Evolutionary conservation across 2,113 vertebrate genomes (phyloP), one percentile per base, ranked within the genome.

Genomic region (Tympanuchus pallidicinctus): DNA sequence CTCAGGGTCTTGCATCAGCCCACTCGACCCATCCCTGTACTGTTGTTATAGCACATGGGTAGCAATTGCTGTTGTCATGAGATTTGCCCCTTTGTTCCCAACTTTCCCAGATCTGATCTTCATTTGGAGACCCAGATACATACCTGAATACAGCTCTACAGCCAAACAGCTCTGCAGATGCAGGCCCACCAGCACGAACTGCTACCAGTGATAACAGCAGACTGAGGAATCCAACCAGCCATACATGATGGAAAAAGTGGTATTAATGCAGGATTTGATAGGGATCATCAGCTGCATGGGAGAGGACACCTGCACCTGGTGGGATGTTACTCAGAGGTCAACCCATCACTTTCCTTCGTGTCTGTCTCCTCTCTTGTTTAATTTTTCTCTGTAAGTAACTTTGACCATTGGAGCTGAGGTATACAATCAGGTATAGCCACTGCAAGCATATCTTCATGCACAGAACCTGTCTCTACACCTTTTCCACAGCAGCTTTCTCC

Each of bases 1-100:
- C 7, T 50, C 22, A 24, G 0, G 0, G 50, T 20, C 21, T 67
- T 43, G 21, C 42, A 36, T 13, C 3, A 10, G 38, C 22, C 16
- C 27, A 54, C 7, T 50, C 13, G 7, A 1, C 4, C 5, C 30
- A 50, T 18, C 18, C 50, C 24, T 11, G 18, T 21, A 15, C 6
- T 66, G 17, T 4, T 78, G 12, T n/a, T 61, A 28, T 0, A 19
- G 25, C 10, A 54, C 30, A 15, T 1, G 5, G 20, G 18, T 71
- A 38, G 32, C 0, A 0, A 27, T 11, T 67, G n/a, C 36, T 0
- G 0, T 13, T 10, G 20, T 11, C 34, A 40, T 28, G 18, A 69
- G 21, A 61, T 52, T 65, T 10, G 40, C 32, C 54, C 10, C 24
- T 47, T 61, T 8, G 45, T 28, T 56, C 11, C 4, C 24, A 1